Evolutionary conservation across 2,888 invertebrate genomes (phyloP), one percentile per base, ranked within the genome.

Genomic region (Himalopsyche anomala): DNA sequence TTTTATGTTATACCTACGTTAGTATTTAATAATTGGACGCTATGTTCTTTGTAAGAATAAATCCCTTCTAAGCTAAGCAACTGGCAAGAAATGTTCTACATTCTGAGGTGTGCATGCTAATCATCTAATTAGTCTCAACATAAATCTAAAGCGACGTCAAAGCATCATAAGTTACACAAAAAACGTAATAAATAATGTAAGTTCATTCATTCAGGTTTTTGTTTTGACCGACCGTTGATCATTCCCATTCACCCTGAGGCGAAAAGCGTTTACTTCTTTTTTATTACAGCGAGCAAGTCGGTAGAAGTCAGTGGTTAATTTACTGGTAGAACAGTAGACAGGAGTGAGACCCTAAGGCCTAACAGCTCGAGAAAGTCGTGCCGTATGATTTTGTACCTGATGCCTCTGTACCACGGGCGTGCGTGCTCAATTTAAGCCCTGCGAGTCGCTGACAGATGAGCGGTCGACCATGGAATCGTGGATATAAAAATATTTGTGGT

Each of bases 181-280:
- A 74, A 79, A 54, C 69, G 62, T 83, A 79, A 87, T 85, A 86
- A 87, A 87, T 87, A 86, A 81, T 19, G 74, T 82, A 36, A 82
- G 82, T 82, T 82, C 84, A 80, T 86, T 84, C 87, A 87, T 87
- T 87, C 87, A 84, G 87, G 87, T 87, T 86, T 87, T 40, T 74
- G 69, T 84, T 62, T 84, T 82, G 81, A 40, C 82, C 86, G 86
- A 80, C 69, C 86, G 86, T 86, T 86, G 86, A 87, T 87, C 85
- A 83, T 82, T 74, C 83, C 81, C 81, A 51, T 85, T 84, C 80
- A 83, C 84, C 87, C 84, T 62, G 80, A 80, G 84, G 86, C 84
- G 82, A 86, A 82, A 80, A 80, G 45, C 40, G 45, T 36, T 80
- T 80, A 80, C 45, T 80, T 40, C 45, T 80, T 80, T 42, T 42